A percentile compares a stretch with the other conserved stretches of the same genome.
These are phyloP conservation scores for Darevskia mixta DNA, from an alignment of 2,797 vertebrate genomes.

Conservation along the genomic window DNA sequence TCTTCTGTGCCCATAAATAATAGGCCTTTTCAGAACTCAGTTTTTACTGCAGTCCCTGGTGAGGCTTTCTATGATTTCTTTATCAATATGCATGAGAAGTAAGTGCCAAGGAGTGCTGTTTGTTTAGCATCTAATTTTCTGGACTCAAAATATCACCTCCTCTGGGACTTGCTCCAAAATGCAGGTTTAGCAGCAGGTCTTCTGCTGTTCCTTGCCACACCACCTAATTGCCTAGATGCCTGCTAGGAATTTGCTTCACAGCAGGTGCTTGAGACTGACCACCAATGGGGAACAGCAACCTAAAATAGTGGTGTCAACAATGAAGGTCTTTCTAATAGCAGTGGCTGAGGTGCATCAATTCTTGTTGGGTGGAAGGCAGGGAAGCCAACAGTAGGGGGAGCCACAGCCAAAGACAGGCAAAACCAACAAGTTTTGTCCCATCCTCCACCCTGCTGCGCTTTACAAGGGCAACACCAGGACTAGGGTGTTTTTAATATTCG, in stretches of 20 bases:
- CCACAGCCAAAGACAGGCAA: too few species aligned
- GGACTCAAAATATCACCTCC: neutral
- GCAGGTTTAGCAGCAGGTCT: neutral
- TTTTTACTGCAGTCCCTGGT: neutral
- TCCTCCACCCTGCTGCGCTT: too few species aligned
- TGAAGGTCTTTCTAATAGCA: neutral
- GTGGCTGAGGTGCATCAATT: too few species aligned
- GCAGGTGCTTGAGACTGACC: neutral
- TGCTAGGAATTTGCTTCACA: neutral
- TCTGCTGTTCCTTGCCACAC: neutral
- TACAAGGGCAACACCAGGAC: too few species aligned
- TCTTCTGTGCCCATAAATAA: neutral
- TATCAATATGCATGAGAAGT: constrained; percentile 11
- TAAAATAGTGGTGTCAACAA: neutral
- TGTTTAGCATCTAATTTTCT: constrained; percentile 23
- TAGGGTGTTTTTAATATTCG: too few species aligned
- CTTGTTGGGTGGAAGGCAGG: too few species aligned
- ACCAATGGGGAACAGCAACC: neutral
- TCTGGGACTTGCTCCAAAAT: constrained; percentile 18
- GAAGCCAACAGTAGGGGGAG: too few species aligned
- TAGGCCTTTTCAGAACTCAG: neutral
- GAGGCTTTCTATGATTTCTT: neutral
- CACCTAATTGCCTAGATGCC: neutral
- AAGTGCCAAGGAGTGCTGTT: constrained; percentile 14
- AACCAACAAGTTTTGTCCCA: too few species aligned